Percentiles rank a stretch among this genome's conserved stretches.
phyloP scores from a whole-genome alignment of 2,113 vertebrate genomes.

The Nannospalax galili region DNA sequence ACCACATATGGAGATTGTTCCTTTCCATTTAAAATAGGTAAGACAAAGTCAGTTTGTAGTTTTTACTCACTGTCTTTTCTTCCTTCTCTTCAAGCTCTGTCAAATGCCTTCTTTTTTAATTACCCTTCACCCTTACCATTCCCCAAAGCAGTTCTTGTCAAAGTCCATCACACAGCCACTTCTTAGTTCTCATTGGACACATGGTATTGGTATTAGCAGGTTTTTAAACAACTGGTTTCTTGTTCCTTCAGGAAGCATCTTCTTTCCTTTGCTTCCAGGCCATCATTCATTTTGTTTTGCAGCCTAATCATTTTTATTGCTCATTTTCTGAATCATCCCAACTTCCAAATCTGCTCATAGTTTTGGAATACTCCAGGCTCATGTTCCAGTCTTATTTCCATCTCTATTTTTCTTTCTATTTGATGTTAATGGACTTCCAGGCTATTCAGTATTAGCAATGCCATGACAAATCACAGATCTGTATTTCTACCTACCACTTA shows the following conservation, averaged over 20 bases:
- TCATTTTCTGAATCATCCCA: not conserved
- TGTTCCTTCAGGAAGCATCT: not conserved
- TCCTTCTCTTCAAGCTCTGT: not conserved
- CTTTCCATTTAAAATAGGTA: not conserved
- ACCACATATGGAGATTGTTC: not conserved
- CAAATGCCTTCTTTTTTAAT: constrained; percentile 8
- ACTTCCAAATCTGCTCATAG: not conserved
- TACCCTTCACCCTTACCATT: not conserved
- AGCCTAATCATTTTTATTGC: not conserved
- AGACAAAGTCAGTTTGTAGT: fast-evolving
- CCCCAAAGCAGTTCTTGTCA: not conserved
- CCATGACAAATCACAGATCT: not conserved
- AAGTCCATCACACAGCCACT: constrained; percentile 14
- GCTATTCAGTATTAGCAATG: not conserved
- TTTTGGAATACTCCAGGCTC: not conserved
- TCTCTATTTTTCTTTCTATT: not conserved
- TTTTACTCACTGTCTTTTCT: not conserved
- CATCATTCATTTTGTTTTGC: not conserved
- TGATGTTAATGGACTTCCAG: not conserved
- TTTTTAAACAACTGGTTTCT: not conserved
- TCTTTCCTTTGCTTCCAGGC: not conserved
- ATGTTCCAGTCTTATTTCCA: not conserved
- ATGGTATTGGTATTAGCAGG: not conserved
- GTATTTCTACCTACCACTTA: not conserved
- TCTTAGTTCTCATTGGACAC: not conserved